Conservation (phyloP, 2,113 vertebrate genomes). For the Barbus barbus region DNA sequence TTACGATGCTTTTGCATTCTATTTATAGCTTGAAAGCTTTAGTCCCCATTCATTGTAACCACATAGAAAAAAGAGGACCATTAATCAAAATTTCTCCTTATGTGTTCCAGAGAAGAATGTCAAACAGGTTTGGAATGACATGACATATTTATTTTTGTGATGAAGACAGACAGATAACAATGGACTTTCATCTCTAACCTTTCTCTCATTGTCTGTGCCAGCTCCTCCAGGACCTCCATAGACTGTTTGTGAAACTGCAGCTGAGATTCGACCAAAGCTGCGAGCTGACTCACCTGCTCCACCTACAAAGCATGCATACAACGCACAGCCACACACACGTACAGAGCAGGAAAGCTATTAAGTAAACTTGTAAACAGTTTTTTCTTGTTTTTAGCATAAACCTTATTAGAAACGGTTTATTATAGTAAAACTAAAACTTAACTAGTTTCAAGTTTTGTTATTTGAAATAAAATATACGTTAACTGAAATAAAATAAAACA, state of each 20-base stretch:
- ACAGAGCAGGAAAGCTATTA: slow-evolving; percentile 3
- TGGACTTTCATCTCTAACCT: slow-evolving; percentile 73
- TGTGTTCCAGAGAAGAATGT: not conserved
- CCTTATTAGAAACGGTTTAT: too few relatives aligned
- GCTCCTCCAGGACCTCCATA: slow-evolving; percentile 84
- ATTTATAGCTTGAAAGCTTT: not conserved
- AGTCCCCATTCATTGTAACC: not conserved
- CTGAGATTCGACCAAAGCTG: slow-evolving; percentile 89
- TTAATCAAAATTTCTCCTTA: not conserved
- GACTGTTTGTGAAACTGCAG: slow-evolving; percentile 92
- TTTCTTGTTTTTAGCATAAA: not conserved
- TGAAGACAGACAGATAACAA: not conserved
- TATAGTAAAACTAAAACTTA: not conserved
- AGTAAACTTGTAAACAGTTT: not conserved
- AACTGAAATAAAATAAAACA: too few relatives aligned
- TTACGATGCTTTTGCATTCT: not conserved
- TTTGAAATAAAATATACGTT: too few relatives aligned
- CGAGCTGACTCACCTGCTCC: slow-evolving; percentile 96
- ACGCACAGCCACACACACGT: not conserved
- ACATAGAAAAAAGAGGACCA: not conserved
- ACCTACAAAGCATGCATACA: slow-evolving; percentile 72
- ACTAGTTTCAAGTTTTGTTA: too few relatives aligned
- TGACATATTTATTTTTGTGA: not conserved
- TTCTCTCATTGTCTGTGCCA: slow-evolving; percentile 81
- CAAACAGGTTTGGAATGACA: not conserved